Evolutionary conservation across 2,888 invertebrate species (phyloP), one percentile per base, ranked within the genome.

Genomic region (Prostheceraeus crozeri): DNA sequence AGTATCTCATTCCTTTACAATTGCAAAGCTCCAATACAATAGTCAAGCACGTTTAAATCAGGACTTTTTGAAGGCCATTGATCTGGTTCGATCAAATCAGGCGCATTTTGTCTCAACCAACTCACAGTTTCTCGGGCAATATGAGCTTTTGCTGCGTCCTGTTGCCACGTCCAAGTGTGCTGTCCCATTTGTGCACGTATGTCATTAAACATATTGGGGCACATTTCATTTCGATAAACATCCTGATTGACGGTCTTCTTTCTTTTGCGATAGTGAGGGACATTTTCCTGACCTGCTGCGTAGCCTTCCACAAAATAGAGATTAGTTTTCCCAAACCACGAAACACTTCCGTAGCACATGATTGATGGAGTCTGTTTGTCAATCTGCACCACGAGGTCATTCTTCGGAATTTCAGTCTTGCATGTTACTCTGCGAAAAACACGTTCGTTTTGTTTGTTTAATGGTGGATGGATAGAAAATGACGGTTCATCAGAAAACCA

Each of bases 401-500:
- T 48, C 11, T 48, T 30, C 11, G 25, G 25, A 30, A 48, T 48
- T 23, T 48, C 48, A 48, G 48, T 48, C 48, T 48, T 48, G 11
- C 25, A 23, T n/a, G 25, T 48, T 8, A 48, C 23, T 10, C 25
- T 30, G n/a, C 27, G 8, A 30, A 25, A 48, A 30, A 48, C 28
- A 8, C 27, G 48, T 48, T 48, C 48, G 28, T 48, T 48, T 21
- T 48, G 48, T 48, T 11, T 19, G 23, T 48, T 10, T 19, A 48
- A 30, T 48, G 48, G 48, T 10, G 48, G n/a, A 6, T 48, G 14
- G n/a, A 48, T 23, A 23, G 28, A 25, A 19, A 48, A 48, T 19
- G 6, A n/a, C 28, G 48, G 6, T 48, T 48, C 48, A 21, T 48
- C 48, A 21, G 48, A 48, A 21, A 48, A 48, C 48, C 48, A 48